Percentiles rank a stretch among this genome's conserved stretches.
These are phyloP conservation scores for Corbicula japonica DNA, from an alignment of 2,888 invertebrate genomes.

Conservation along the genomic window DNA sequence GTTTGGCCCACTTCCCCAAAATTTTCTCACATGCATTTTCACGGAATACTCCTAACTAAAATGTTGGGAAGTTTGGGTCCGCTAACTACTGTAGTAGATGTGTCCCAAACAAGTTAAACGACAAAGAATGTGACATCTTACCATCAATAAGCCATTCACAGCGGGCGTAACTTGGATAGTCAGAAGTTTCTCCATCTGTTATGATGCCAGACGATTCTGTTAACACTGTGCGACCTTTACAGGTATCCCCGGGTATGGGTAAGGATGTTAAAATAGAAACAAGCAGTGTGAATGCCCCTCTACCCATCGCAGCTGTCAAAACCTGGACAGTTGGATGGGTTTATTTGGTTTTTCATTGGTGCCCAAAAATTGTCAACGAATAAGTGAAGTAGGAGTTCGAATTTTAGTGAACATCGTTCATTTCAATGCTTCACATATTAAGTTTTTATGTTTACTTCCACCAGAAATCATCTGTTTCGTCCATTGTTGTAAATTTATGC, in stretches of 20 bases:
- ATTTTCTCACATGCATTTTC: too few relatives aligned
- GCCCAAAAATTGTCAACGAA: too few relatives aligned
- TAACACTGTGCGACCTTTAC: slow-evolving; percentile 52
- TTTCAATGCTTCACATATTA: too few relatives aligned
- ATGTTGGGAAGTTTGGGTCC: too few relatives aligned
- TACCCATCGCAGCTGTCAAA: slow-evolving; percentile 55
- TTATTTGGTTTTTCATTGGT: too few relatives aligned
- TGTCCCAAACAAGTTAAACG: too few relatives aligned
- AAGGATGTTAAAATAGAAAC: slow-evolving; percentile 22
- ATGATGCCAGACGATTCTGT: slow-evolving; percentile 57
- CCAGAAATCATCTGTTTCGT: slow-evolving; percentile 42
- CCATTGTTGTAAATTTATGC: slow-evolving; percentile 52
- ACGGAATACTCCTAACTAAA: too few relatives aligned
- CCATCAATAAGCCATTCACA: slow-evolving; percentile 99
- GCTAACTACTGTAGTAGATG: too few relatives aligned
- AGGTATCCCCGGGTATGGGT: slow-evolving; percentile 23
- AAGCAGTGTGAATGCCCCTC: slow-evolving; percentile 13
- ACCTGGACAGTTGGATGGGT: slow-evolving; percentile 50
- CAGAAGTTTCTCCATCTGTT: slow-evolving; percentile 42
- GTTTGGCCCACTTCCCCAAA: too few relatives aligned
- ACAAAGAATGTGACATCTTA: slow-evolving; percentile 72
- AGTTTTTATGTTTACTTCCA: background rate
- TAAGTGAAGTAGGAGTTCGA: too few relatives aligned
- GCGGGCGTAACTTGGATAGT: slow-evolving; percentile 65
- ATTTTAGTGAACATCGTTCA: too few relatives aligned